Evolutionary conservation across 2,888 invertebrate species (phyloP).

Genomic region (Eubasilissa splendida): DNA sequence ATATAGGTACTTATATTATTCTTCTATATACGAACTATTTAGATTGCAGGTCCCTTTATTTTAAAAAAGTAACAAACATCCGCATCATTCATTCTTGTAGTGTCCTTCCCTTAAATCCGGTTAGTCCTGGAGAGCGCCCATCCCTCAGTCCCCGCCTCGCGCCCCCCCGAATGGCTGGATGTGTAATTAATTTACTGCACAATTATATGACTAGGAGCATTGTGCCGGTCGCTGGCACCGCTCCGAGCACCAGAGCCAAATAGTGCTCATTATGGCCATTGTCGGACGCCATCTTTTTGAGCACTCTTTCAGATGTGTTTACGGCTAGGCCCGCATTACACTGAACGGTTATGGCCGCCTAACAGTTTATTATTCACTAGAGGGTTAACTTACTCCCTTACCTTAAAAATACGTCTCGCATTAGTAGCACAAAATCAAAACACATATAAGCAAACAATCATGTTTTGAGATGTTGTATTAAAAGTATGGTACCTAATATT

Average conservation of each 20-base stretch:
- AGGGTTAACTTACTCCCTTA: not conserved
- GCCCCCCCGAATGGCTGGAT: not conserved
- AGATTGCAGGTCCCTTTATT: no score
- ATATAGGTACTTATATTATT: no score
- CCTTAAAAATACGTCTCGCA: no score
- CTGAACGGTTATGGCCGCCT: constrained; percentile 19
- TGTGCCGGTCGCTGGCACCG: constrained; percentile 37
- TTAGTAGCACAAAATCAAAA: no score
- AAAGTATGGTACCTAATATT: no score
- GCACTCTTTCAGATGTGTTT: constrained; percentile 26
- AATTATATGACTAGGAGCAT: constrained; percentile 53
- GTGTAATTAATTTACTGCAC: constrained; percentile 57
- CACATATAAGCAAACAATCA: no score
- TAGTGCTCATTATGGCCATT: constrained; percentile 50
- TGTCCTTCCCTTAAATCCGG: not conserved
- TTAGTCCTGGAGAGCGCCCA: not conserved
- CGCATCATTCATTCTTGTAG: not conserved
- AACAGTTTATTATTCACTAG: not conserved
- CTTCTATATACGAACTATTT: no score
- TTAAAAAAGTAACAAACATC: not conserved
- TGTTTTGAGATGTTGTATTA: no score
- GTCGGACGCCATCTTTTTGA: constrained; percentile 43
- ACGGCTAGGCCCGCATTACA: constrained; percentile 24
- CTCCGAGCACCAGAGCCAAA: constrained; percentile 44
- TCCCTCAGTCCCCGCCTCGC: not conserved